Evolutionary conservation across 2,113 vertebrate genomes (phyloP).

Genomic region (Centropus unirufus): DNA sequence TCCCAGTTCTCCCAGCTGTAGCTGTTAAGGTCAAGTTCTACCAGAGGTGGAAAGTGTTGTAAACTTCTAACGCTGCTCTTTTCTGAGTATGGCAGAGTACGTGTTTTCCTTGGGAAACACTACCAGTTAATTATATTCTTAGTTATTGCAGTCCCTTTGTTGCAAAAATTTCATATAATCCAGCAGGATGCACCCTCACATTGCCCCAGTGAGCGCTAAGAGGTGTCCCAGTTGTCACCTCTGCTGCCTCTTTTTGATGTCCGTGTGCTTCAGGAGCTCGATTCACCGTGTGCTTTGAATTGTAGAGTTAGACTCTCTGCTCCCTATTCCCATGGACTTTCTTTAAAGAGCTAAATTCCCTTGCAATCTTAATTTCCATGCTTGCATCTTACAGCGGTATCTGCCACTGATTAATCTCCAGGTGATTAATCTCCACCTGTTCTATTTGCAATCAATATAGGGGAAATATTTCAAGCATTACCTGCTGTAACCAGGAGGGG

Average conservation of each 20-base stretch:
- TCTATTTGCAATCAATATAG: background rate
- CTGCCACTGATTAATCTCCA: background rate
- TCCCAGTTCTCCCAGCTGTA: background rate
- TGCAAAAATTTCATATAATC: background rate
- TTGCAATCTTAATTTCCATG: background rate
- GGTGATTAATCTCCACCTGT: background rate
- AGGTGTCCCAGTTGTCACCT: background rate
- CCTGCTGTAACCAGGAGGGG: background rate
- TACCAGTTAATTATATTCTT: background rate
- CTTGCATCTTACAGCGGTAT: background rate
- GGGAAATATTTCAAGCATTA: background rate
- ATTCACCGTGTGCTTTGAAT: background rate
- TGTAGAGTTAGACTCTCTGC: background rate
- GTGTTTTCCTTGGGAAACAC: background rate
- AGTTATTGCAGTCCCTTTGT: background rate
- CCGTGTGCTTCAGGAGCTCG: background rate
- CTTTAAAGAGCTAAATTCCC: background rate
- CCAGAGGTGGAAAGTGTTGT: background rate
- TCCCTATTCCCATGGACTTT: background rate
- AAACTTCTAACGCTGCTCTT: background rate
- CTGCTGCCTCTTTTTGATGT: fast-evolving
- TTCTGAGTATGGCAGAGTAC: background rate
- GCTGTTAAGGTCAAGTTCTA: background rate
- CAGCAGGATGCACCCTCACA: background rate
- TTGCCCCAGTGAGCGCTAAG: background rate